These are phyloP conservation scores for Sebastes aleutianus DNA, from an alignment of 2,797 vertebrate genomes.

Conservation along the genomic window DNA sequence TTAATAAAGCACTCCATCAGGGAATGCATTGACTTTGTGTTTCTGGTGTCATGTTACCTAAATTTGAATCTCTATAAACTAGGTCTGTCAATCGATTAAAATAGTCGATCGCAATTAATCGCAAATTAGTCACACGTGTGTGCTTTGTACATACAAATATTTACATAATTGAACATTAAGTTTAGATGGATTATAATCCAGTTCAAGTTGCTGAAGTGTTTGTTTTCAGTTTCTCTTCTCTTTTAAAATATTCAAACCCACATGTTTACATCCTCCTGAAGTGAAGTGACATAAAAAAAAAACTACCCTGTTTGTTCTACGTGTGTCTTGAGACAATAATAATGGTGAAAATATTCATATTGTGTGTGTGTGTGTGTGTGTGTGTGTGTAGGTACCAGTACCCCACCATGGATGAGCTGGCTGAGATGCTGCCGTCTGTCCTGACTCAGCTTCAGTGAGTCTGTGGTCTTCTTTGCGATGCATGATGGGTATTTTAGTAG, in stretches of 20 bases:
- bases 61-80: too few species aligned
- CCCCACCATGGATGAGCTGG: slow-evolving; percentile 92
- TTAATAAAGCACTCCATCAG: neutral
- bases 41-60: neutral
- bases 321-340: neutral
- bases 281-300: neutral
- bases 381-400: slow-evolving; percentile 87
- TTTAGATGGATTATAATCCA: neutral
- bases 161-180: neutral
- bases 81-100: too few species aligned
- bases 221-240: neutral
- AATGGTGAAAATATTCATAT: too few species aligned
- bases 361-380: neutral
- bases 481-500: slow-evolving; percentile 75
- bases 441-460: slow-evolving; percentile 89
- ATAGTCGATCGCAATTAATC: too few species aligned
- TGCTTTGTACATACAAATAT: neutral
- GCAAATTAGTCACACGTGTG: too few species aligned
- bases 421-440: slow-evolving; percentile 92
- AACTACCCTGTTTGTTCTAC: too few species aligned
- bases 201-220: neutral
- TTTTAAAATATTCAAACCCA: neutral
- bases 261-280: neutral
- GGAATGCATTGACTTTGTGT: neutral
- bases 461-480: slow-evolving; percentile 1